A percentile compares a stretch with the other conserved stretches of the same genome.
phyloP scores from a whole-genome alignment of 2,797 vertebrate species.

The Kryptolebias ocellatus region DNA sequence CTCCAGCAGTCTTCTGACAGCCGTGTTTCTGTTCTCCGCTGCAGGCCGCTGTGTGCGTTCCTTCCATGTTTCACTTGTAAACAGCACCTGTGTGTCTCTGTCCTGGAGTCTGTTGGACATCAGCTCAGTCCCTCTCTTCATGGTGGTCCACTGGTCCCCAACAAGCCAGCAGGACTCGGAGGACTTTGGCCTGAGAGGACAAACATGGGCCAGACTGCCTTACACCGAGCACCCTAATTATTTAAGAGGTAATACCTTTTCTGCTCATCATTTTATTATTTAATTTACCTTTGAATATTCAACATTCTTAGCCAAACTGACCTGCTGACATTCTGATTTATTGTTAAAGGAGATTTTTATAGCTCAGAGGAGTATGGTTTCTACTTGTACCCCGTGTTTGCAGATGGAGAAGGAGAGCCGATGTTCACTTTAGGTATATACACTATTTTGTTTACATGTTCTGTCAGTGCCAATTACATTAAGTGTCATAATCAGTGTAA shows the following conservation, averaged over 20 bases:
- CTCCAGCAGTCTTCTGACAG: neutral
- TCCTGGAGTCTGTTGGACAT: slow-evolving; percentile 84
- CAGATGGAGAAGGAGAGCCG: slow-evolving; percentile 87
- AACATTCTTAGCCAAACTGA: neutral
- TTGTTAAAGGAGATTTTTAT: slow-evolving; percentile 86
- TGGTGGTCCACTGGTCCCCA: slow-evolving; percentile 88
- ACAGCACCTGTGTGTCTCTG: slow-evolving; percentile 87
- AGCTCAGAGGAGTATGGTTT: slow-evolving; percentile 86
- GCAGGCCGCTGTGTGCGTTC: slow-evolving; percentile 81
- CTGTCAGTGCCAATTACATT: neutral
- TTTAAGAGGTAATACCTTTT: slow-evolving; percentile 62
- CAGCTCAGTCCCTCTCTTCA: slow-evolving; percentile 69
- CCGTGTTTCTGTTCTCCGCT: slow-evolving; percentile 5
- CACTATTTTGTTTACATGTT: neutral
- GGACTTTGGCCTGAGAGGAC: slow-evolving; percentile 41
- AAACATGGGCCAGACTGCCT: slow-evolving; percentile 86
- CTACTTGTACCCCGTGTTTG: slow-evolving; percentile 89
- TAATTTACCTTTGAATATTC: neutral
- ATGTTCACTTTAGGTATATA: slow-evolving; percentile 82
- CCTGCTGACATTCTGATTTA: neutral
- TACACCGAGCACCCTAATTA: slow-evolving; percentile 61
- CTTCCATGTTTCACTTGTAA: slow-evolving; percentile 80
- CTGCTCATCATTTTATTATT: neutral
- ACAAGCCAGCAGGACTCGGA: slow-evolving; percentile 58
- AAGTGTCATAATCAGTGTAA: neutral